Evolutionary conservation across 2,797 vertebrate species (phyloP).

Genomic region (Takifugu rubripes): DNA sequence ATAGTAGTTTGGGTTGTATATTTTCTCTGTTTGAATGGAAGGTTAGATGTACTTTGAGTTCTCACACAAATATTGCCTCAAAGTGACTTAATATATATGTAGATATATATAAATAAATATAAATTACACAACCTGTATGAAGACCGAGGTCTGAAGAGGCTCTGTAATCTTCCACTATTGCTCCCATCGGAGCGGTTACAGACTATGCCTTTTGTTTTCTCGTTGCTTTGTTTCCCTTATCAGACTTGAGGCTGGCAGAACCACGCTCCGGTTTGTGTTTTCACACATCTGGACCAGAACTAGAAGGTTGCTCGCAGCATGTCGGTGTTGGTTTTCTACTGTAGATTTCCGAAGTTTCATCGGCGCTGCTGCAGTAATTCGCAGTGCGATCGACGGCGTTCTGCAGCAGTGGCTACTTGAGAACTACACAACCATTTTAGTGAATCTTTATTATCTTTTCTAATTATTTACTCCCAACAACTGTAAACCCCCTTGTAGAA

Average conservation of each 20-base stretch:
- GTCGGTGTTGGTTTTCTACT: constrained; percentile 38
- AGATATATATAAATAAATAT: constrained; percentile 42
- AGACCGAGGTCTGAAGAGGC: constrained; percentile 75
- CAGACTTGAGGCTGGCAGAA: constrained; percentile 23
- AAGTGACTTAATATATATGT: constrained; percentile 64
- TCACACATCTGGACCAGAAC: too few species aligned
- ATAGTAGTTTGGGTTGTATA: constrained; percentile 64
- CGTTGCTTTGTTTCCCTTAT: constrained; percentile 27
- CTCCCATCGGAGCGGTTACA: constrained; percentile 73
- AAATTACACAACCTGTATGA: constrained; percentile 75
- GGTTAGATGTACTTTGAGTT: constrained; percentile 59
- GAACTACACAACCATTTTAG: constrained; percentile 32
- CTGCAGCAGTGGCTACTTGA: constrained; percentile 25
- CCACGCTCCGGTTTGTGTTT: neutral
- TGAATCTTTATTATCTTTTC: constrained; percentile 5
- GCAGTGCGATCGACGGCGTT: constrained; percentile 18
- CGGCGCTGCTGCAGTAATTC: neutral
- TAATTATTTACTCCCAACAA: too few species aligned
- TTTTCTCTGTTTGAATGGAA: constrained; percentile 63
- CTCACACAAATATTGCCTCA: constrained; percentile 77
- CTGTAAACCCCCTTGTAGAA: neutral
- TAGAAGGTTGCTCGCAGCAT: constrained; percentile 23
- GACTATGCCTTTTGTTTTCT: constrained; percentile 45
- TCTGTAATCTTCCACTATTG: constrained; percentile 70
- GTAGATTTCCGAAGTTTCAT: neutral